These are phyloP conservation scores for Fregetta grallaria DNA, from an alignment of 2,113 vertebrate genomes.

Conservation along the genomic window DNA sequence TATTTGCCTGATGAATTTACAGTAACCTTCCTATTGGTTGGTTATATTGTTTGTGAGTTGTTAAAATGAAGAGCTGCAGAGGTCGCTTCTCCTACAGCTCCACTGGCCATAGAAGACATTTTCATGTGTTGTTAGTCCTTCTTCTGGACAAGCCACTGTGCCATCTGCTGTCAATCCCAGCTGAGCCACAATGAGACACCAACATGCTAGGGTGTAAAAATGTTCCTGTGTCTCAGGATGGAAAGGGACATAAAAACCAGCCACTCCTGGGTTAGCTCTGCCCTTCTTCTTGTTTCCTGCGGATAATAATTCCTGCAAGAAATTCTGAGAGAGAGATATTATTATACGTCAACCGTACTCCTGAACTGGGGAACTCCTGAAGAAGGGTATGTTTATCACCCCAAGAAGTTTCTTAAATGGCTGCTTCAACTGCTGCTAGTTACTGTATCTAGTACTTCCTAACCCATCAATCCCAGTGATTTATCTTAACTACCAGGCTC, in stretches of 20 bases:
- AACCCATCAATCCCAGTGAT: neutral
- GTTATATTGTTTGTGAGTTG: neutral
- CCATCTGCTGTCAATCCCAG: neutral
- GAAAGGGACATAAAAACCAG: neutral
- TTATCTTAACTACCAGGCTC: neutral
- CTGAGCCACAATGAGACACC: neutral
- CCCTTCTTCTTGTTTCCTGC: neutral
- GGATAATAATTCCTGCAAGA: neutral
- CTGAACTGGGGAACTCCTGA: neutral
- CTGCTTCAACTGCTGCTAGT: neutral
- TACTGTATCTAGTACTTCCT: neutral
- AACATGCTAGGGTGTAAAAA: neutral
- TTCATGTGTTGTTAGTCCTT: neutral
- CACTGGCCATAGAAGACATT: neutral
- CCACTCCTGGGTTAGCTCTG: neutral
- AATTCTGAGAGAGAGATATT: neutral
- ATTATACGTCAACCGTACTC: neutral
- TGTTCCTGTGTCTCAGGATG: neutral
- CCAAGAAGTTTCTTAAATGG: neutral
- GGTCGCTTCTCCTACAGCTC: neutral
- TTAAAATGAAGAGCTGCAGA: neutral
- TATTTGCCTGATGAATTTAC: slow-evolving; percentile 19
- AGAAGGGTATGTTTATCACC: neutral
- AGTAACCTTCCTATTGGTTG: neutral
- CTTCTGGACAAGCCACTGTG: neutral